These are phyloP conservation scores for Meteorus sp. DNA, from an alignment of 1,140 invertebrate species.

Conservation along the genomic window DNA sequence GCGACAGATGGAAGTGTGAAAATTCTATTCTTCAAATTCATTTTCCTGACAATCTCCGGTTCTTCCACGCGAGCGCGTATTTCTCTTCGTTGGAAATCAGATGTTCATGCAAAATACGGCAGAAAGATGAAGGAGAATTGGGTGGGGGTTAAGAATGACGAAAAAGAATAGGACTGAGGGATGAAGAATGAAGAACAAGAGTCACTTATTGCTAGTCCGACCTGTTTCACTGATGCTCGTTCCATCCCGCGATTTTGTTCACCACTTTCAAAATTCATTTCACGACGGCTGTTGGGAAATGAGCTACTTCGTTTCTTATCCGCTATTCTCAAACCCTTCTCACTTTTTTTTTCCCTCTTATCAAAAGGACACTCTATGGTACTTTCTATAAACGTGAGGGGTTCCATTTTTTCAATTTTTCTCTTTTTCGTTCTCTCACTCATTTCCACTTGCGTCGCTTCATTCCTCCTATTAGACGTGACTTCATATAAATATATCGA, in stretches of 20 bases:
- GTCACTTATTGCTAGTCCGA: neutral
- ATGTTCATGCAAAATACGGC: slow-evolving; percentile 1
- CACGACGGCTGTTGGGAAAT: slow-evolving; percentile 3
- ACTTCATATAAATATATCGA: neutral
- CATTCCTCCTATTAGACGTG: neutral
- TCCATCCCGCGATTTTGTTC: neutral
- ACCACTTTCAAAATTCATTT: slow-evolving; percentile 4
- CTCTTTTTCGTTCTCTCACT: neutral
- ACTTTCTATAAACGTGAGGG: too few species aligned
- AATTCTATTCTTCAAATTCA: slow-evolving; percentile 17
- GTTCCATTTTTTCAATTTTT: too few species aligned
- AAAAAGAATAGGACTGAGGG: too few species aligned
- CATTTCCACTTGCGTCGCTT: neutral
- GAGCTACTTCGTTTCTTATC: slow-evolving; percentile 12
- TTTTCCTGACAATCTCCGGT: slow-evolving; percentile 20
- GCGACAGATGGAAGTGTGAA: neutral
- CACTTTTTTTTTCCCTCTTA: too few species aligned
- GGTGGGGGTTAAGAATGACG: neutral
- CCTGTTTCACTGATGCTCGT: neutral
- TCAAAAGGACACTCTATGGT: too few species aligned
- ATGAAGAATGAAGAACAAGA: neutral
- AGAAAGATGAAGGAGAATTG: neutral
- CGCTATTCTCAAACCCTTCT: too few species aligned
- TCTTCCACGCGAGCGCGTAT: neutral
- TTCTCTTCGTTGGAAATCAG: slow-evolving; percentile 6